Percentiles rank a stretch among this genome's conserved stretches.
phyloP scores from a whole-genome alignment of 1,140 invertebrate species.

The Micrasema longulum region DNA sequence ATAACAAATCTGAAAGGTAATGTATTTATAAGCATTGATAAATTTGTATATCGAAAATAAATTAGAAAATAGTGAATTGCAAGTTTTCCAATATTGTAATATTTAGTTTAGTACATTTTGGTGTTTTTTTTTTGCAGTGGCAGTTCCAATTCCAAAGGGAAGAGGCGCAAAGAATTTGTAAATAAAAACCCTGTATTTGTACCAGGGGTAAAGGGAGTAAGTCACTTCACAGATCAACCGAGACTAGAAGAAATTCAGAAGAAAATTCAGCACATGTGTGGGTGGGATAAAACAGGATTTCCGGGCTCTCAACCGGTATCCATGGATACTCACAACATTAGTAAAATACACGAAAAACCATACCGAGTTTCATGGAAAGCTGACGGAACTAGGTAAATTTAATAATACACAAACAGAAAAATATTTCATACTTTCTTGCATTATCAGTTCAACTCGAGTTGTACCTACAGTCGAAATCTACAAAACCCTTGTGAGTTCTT shows the following conservation, averaged over 20 bases:
- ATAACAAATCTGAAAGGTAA: conserved; percentile 55
- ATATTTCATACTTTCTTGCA: no score
- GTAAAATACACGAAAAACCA: conserved; percentile 79
- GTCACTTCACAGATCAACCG: conserved; percentile 71
- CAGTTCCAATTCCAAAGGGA: conserved; percentile 54
- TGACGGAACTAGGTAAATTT: conserved; percentile 94
- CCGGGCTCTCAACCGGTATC: conserved; percentile 97
- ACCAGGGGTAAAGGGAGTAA: conserved; percentile 83
- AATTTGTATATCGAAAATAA: no score
- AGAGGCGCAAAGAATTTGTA: conserved; percentile 57
- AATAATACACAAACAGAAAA: no score
- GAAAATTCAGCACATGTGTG: conserved; percentile 85
- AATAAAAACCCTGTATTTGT: conserved; percentile 82
- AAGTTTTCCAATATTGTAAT: not conserved
- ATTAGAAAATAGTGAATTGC: no score
- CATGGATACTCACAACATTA: conserved; percentile 90
- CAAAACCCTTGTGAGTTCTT: no score
- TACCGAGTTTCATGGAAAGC: conserved; percentile 99
- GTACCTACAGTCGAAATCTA: no score
- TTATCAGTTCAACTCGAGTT: no score
- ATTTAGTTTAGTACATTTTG: no score
- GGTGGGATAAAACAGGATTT: conserved; percentile 85
- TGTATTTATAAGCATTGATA: no score
- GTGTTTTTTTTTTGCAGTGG: conserved; percentile 3
- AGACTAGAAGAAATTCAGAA: conserved; percentile 78